Evolutionary conservation across 1,140 invertebrate species (phyloP).

Genomic region (Sitodiplosis mosellana): DNA sequence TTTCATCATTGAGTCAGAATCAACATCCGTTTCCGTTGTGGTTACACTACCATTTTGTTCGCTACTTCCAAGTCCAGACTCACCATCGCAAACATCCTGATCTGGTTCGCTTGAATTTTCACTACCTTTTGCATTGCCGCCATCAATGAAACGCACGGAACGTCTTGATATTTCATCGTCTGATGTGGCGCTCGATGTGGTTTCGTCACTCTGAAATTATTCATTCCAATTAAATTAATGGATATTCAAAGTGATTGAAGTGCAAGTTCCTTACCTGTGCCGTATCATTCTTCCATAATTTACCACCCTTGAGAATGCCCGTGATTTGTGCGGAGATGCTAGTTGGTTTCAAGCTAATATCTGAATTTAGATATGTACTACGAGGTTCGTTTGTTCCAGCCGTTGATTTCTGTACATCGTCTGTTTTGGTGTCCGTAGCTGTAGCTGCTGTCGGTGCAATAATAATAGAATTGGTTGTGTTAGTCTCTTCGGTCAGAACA

Average conservation of each 20-base stretch:
- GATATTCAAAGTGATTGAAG: not conserved
- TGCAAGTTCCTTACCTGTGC: conserved; percentile 13
- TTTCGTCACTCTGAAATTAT: conserved; percentile 17
- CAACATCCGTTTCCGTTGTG: conserved; percentile 18
- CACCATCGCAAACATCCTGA: conserved; percentile 11
- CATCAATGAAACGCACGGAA: conserved; percentile 19
- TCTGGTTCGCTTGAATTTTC: conserved; percentile 13
- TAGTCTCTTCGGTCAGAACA: conserved; percentile 31
- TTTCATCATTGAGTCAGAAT: conserved; percentile 23
- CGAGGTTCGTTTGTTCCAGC: not conserved
- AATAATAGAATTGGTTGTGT: not conserved
- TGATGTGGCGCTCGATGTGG: conserved; percentile 20
- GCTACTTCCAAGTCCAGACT: conserved; percentile 4
- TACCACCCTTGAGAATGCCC: conserved; percentile 41
- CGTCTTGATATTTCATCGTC: conserved; percentile 18
- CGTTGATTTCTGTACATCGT: conserved; percentile 1
- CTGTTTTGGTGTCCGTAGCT: not conserved
- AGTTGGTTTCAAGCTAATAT: not conserved
- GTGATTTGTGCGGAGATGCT: conserved; percentile 27
- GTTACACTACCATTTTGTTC: conserved; percentile 5
- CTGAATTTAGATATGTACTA: not conserved
- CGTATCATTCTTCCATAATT: conserved; percentile 35
- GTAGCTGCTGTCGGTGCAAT: not conserved
- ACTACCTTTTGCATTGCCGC: conserved; percentile 3
- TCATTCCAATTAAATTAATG: not conserved